Base-by-base conservation (phyloP, 2,797 vertebrate species). In the Catostomus latipinnis region DNA sequence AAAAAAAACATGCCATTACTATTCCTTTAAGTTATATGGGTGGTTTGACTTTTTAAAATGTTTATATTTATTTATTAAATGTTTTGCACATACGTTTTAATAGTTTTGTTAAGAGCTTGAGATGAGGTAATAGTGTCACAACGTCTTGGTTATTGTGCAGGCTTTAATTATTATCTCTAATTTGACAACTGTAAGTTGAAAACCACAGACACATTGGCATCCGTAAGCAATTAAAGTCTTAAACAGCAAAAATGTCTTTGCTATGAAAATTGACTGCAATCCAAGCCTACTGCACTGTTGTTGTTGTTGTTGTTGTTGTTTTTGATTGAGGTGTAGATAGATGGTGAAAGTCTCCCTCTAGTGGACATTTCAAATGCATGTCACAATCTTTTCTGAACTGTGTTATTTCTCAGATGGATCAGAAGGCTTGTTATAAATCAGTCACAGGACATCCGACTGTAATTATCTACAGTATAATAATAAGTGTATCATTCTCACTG, bases 321-420 rank as follows among this genome's bases (percentile, higher is more conserved):
- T 46, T 13, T 69, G 45, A 16, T 34, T 12, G 0, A 61, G 14
- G 14, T 18, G 5, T 8, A 10, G 10, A n/a, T 22, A n/a, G 18
- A 76, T 85, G 77, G 0, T 16, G 13, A 22, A 56, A 7, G 76
- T 86, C 89, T 70, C 92, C 92, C 86, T 88, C 93, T 92, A 67
- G 89, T 92, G 93, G 71, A 13, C 49, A 2, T 43, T 12, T 45
- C 16, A 61, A 22, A 2, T 18, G 18, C 60, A 62, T 11, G 1
- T 13, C 61, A 45, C 22, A 34, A 34, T 34, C 34, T 34, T 3
- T 34, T 34, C 34, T 34, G 34, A 34, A 34, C 34, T 34, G 34
- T 34, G 34, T 18, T 11, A 62, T 22, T 34, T 34, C 58, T 16
- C 57, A 13, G 43, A n/a, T 65, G 8, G 50, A 52, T 52, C 34